Evolutionary conservation across 2,888 invertebrate species (phyloP), one percentile per base, ranked within the genome.

Genomic region (Caenorhabditis zanzibari): DNA sequence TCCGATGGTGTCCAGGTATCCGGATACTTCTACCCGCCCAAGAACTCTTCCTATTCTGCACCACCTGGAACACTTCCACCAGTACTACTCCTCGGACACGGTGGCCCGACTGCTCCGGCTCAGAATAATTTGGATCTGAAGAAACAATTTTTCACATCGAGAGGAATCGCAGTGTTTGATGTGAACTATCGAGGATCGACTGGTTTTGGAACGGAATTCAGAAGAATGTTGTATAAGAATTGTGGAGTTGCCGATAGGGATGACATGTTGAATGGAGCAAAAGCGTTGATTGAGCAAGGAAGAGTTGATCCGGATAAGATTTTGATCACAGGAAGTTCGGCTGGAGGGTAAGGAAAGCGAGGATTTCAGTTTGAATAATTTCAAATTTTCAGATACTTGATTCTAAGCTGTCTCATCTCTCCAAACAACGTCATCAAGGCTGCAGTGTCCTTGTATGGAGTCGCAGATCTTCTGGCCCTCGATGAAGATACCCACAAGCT

Each of bases 141-240:
- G 82, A 92, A 92, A 32, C 93, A 93, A 88, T 89, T 88, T 73
- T 88, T 86, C 76, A 89, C 88, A 2, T 84, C 84, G 0, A 76
- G 88, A 1, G 93, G 93, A n/a, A 92, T 93, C 86, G 93, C 93
- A 19, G 91, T 93, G 1, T 90, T 93, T 44, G 93, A 93, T 90
- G 93, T 93, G 9, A 92, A 93, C 87, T 93, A 93, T 86, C 88
- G 93, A 19, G 93, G 93, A 26, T 93, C 93, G 56, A 93, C 93
- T 24, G 93, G 93, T 7, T 93, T 92, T 85, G 93, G 93, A 24
- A 90, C 92, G 19, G 82, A 88, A 7, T 93, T 93, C 89, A 86
- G 93, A 35, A 88, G 92, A 64, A 86, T 89, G 83, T 72, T 89
- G 52, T 83, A 89, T 69, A 81, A 85, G 26, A 84, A 88, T 16